Percentiles rank a stretch among this genome's conserved stretches.
Conservation (phyloP, 64 coral and sea anemone species). For the Cladopsammia gracilis region DNA sequence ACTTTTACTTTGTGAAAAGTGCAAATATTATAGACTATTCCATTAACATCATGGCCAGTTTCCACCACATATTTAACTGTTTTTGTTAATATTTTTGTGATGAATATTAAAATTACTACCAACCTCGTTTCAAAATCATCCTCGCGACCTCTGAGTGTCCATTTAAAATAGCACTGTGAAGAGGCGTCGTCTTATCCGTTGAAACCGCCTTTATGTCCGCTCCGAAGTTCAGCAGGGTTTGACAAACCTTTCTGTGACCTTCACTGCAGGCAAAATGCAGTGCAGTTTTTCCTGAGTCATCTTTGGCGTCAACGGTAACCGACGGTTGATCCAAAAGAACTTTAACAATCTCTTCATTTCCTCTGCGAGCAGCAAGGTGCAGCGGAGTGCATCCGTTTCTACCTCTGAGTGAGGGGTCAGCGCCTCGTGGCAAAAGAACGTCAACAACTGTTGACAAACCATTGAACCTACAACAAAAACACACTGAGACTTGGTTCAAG, state of each 20-base stretch:
- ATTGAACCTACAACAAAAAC: not conserved
- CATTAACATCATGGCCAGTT: too few species aligned
- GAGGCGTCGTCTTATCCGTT: slow-evolving; percentile 29
- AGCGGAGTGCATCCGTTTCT: slow-evolving; percentile 40
- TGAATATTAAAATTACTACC: not conserved
- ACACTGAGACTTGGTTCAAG: not conserved
- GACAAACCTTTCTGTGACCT: slow-evolving; percentile 7
- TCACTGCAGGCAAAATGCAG: slow-evolving; percentile 47
- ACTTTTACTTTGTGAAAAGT: too few species aligned
- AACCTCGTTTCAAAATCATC: slow-evolving; percentile 33
- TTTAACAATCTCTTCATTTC: slow-evolving; percentile 38
- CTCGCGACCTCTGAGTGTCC: slow-evolving; percentile 20
- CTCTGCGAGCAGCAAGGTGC: slow-evolving; percentile 65
- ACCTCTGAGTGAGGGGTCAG: slow-evolving; percentile 31
- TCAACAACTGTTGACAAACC: not conserved
- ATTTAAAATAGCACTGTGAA: slow-evolving; percentile 21
- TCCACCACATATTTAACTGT: too few species aligned
- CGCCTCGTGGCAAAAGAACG: slow-evolving; percentile 54
- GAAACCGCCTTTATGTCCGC: slow-evolving; percentile 17
- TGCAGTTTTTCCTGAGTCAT: slow-evolving; percentile 24
- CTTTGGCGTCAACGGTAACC: slow-evolving; percentile 13
- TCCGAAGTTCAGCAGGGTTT: slow-evolving; percentile 23
- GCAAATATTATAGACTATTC: too few species aligned
- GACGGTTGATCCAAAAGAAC: slow-evolving; percentile 39
- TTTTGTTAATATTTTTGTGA: too few species aligned